phyloP scores from a whole-genome alignment of 1,140 invertebrate genomes.

The Panagrolaimus sp. region DNA sequence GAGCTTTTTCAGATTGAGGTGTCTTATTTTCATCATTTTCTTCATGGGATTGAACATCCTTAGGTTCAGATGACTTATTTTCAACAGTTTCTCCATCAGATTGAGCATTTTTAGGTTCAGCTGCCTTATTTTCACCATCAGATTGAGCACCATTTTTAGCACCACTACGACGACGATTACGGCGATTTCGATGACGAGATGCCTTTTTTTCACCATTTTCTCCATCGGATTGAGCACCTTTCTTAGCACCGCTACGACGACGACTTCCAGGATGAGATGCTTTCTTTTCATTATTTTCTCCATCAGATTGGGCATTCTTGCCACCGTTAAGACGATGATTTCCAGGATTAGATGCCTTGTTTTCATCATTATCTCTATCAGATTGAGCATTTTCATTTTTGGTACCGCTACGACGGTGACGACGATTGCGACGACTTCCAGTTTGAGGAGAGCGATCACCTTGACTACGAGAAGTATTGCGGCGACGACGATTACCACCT shows the following conservation, averaged over 20 bases:
- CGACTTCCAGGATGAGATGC: too few species aligned
- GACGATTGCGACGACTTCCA: neutral
- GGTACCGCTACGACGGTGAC: neutral
- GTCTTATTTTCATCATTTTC: too few species aligned
- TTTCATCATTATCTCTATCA: neutral
- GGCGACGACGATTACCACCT: neutral
- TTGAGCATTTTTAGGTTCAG: too few species aligned
- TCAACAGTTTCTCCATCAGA: too few species aligned
- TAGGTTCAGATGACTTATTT: too few species aligned
- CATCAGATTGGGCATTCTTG: neutral
- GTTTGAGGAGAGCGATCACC: neutral
- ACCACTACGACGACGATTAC: neutral
- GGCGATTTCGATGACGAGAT: neutral
- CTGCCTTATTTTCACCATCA: too few species aligned
- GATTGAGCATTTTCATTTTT: neutral
- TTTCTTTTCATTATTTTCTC: too few species aligned
- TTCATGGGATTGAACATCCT: too few species aligned
- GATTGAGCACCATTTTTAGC: too few species aligned
- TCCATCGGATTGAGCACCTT: too few species aligned
- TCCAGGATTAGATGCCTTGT: neutral
- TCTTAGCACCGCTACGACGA: too few species aligned
- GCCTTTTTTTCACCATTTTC: neutral
- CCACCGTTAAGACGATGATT: neutral
- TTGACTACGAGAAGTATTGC: constrained; percentile 10
- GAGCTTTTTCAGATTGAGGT: too few species aligned